Percentiles rank a stretch among this genome's conserved stretches.
phyloP scores from a whole-genome alignment of 1,140 invertebrate species.

The Linepithema humile region DNA sequence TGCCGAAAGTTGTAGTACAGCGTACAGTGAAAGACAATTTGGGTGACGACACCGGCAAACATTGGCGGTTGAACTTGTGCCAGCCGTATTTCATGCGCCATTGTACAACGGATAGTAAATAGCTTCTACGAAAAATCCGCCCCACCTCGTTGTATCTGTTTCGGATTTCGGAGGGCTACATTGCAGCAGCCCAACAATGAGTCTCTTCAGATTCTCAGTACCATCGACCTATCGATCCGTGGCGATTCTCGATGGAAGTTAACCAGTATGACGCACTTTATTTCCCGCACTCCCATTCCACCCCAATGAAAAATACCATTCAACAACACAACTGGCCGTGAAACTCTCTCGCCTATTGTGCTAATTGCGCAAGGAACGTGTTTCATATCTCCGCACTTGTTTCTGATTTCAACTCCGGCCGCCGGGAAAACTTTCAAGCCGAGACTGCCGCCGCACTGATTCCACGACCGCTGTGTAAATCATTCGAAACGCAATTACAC shows the following conservation, averaged over 20 bases:
- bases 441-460: slow-evolving; percentile 16
- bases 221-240: slow-evolving; percentile 34
- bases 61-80: slow-evolving; percentile 55
- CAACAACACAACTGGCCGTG: slow-evolving; percentile 29
- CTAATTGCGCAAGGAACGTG: slow-evolving; percentile 21
- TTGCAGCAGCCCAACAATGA: slow-evolving; percentile 16
- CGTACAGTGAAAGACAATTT: slow-evolving; percentile 52
- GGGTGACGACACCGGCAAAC: slow-evolving; percentile 48
- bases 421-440: slow-evolving; percentile 7
- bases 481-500: slow-evolving; percentile 34
- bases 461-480: slow-evolving; percentile 17
- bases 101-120: slow-evolving; percentile 51
- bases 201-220: slow-evolving; percentile 11
- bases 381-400: slow-evolving; percentile 28
- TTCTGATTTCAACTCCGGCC: slow-evolving; percentile 27
- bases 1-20: slow-evolving; percentile 31
- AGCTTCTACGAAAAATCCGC: slow-evolving; percentile 47
- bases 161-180: slow-evolving; percentile 1
- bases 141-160: slow-evolving; percentile 27
- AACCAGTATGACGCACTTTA: slow-evolving; percentile 14
- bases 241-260: slow-evolving; percentile 6
- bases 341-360: not conserved
- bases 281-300: not conserved
- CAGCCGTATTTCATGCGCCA: slow-evolving; percentile 53
- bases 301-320: slow-evolving; percentile 21